Evolutionary conservation across 2,888 invertebrate species (phyloP).

Genomic region (Panzeria rudis): DNA sequence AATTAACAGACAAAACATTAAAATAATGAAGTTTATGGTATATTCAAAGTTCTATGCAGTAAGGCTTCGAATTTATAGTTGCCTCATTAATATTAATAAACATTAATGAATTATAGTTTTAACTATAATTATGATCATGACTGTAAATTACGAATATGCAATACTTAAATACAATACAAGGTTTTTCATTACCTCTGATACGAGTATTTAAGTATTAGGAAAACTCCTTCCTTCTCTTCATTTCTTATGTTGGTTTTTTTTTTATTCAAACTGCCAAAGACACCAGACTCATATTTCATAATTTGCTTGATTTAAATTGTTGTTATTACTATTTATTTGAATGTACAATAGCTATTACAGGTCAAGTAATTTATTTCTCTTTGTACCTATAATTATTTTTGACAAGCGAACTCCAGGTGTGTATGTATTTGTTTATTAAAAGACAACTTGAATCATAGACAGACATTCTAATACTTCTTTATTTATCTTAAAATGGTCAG

Average conservation of each 20-base stretch:
- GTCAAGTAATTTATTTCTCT: slow-evolving; percentile 26
- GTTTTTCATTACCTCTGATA: neutral
- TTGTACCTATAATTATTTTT: slow-evolving; percentile 11
- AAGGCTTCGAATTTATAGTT: too few relatives aligned
- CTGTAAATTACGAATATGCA: neutral
- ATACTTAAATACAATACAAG: neutral
- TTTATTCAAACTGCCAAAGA: neutral
- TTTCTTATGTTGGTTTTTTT: neutral
- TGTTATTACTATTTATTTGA: slow-evolving; percentile 12
- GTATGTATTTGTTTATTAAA: slow-evolving; percentile 3
- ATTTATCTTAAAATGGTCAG: neutral
- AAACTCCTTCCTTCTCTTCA: neutral
- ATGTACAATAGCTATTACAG: neutral
- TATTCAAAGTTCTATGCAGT: too few relatives aligned
- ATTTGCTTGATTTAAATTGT: neutral
- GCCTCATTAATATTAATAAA: too few relatives aligned
- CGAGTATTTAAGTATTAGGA: neutral
- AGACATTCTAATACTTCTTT: slow-evolving; percentile 9
- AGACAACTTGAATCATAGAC: neutral
- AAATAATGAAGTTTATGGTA: too few relatives aligned
- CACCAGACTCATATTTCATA: slow-evolving; percentile 23
- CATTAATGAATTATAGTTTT: neutral
- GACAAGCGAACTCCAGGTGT: slow-evolving; percentile 27
- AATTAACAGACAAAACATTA: too few relatives aligned
- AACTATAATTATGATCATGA: neutral